Evolutionary conservation across 2,113 vertebrate genomes (phyloP).

Genomic region (Esox niger): DNA sequence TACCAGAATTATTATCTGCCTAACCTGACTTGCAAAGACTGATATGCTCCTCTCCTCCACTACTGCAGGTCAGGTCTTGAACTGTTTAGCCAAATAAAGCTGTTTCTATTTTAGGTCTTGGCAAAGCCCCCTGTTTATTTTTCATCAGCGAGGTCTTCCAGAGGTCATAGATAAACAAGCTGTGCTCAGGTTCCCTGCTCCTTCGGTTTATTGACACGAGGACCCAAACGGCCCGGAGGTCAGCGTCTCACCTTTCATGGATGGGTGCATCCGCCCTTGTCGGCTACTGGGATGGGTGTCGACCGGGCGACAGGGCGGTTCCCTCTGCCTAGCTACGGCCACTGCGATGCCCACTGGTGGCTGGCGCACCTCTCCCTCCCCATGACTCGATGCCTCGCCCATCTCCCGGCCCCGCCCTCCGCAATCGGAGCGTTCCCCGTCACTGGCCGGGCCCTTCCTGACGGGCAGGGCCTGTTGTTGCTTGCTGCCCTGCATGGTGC

Average conservation of each 20-base stretch:
- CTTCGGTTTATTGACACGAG: constrained; percentile 22
- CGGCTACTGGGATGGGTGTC: constrained; percentile 68
- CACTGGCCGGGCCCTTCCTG: constrained; percentile 72
- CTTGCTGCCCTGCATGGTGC: constrained; percentile 82
- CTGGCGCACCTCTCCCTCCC: constrained; percentile 88
- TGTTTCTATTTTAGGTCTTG: constrained; percentile 17
- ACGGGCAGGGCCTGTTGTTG: constrained; percentile 61
- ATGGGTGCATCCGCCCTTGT: constrained; percentile 75
- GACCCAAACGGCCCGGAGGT: constrained; percentile 4
- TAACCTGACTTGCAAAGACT: neutral
- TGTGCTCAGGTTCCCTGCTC: neutral
- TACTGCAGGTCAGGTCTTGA: neutral
- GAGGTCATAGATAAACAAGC: constrained; percentile 27
- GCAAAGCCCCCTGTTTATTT: constrained; percentile 26
- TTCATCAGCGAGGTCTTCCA: constrained; percentile 32
- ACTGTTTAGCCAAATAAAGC: constrained; percentile 18
- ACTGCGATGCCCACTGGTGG: constrained; percentile 93
- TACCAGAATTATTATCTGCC: neutral
- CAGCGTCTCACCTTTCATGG: constrained; percentile 77
- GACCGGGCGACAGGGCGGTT: constrained; percentile 76
- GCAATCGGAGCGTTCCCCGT: constrained; percentile 85
- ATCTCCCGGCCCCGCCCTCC: constrained; percentile 79
- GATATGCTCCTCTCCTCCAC: neutral
- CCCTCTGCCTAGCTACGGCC: constrained; percentile 89
- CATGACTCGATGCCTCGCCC: constrained; percentile 70